Evolutionary conservation across 2,888 invertebrate species (phyloP).

Genomic region (Eupithecia pulchellata): DNA sequence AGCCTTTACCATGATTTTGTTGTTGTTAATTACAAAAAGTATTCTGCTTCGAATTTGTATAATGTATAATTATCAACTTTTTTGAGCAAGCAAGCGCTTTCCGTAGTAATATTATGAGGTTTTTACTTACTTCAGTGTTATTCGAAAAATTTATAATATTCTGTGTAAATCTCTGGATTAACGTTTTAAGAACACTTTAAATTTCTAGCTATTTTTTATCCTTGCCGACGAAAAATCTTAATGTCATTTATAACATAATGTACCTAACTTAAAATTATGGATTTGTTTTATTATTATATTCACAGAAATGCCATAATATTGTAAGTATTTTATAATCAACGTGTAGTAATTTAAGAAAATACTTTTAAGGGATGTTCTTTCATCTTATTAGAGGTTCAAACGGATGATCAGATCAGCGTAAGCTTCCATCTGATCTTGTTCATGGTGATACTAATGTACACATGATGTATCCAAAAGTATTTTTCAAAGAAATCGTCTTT

Average conservation of each 20-base stretch:
- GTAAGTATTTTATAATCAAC: conserved; percentile 15
- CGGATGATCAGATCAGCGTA: not conserved
- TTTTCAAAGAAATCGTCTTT: not conserved
- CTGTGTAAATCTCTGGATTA: not conserved
- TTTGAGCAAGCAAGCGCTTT: not conserved
- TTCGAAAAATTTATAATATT: not conserved
- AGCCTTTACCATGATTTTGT: not conserved
- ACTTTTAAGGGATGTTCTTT: not conserved
- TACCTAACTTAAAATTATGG: not conserved
- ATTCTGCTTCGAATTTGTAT: not conserved
- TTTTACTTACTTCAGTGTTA: not conserved
- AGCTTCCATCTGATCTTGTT: not conserved
- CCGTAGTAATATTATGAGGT: not conserved
- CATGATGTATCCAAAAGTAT: not conserved
- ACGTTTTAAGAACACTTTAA: not conserved
- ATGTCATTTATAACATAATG: not conserved
- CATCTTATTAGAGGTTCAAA: not conserved
- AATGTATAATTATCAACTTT: not conserved
- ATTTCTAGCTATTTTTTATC: not conserved
- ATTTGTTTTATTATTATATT: not conserved
- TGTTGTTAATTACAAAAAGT: not conserved
- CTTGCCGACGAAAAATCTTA: not conserved
- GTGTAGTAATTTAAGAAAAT: conserved; percentile 19
- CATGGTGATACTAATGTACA: not conserved
- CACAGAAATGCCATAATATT: not conserved